Conservation (phyloP, 2,797 vertebrate species). For the Chaetophractus vellerosus region DNA sequence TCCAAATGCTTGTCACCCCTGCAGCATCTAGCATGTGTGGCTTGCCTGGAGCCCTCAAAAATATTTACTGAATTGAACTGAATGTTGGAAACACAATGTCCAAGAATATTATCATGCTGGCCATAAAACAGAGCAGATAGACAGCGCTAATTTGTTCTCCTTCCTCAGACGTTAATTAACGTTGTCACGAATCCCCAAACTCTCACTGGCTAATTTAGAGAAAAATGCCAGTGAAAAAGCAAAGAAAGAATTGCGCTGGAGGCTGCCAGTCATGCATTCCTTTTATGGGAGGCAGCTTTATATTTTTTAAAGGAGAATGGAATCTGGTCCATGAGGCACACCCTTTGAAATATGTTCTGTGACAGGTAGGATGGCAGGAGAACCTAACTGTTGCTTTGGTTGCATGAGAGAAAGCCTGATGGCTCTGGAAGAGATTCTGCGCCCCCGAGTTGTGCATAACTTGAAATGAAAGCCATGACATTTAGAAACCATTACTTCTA, state of each 20-base stretch:
- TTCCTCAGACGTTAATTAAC: not conserved
- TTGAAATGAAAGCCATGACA: not conserved
- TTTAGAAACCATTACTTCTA: not conserved
- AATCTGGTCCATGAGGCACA: not conserved
- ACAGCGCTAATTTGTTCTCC: not conserved
- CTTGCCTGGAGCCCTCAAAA: not conserved
- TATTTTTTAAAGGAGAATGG: not conserved
- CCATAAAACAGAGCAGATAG: not conserved
- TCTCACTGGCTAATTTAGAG: not conserved
- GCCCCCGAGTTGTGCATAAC: not conserved
- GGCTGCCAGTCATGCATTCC: not conserved
- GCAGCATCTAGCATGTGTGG: fast-evolving
- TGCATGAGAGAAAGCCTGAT: not conserved
- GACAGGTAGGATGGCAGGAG: not conserved
- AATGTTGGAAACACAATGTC: not conserved
- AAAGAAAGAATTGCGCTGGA: not conserved
- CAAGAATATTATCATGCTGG: not conserved
- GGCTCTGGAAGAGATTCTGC: not conserved
- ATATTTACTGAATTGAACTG: not conserved
- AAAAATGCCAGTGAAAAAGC: not conserved
- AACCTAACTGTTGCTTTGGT: not conserved
- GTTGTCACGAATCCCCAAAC: not conserved
- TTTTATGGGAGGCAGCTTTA: not conserved
- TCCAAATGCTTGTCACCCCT: not conserved
- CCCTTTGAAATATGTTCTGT: slow-evolving; percentile 17